phyloP scores from a whole-genome alignment of 2,113 vertebrate species.

The Ranitomeya imitator region DNA sequence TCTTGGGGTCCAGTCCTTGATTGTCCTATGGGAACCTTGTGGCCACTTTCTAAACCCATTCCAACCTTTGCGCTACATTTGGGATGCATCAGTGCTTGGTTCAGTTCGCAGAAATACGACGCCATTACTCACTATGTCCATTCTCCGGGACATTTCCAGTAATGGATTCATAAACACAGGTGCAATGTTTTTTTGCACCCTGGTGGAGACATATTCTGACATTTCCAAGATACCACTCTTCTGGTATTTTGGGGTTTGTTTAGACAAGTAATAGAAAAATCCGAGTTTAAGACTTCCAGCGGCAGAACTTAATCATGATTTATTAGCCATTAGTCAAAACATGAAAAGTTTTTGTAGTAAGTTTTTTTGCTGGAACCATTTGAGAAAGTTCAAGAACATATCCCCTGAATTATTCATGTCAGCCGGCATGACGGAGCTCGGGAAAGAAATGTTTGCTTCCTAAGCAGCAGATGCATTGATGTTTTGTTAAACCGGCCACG shows the following conservation, averaged over 20 bases:
- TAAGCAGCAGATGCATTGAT: constrained; percentile 25
- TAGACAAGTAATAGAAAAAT: constrained; percentile 47
- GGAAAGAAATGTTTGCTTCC: constrained; percentile 30
- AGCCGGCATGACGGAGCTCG: background rate
- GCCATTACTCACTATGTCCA: background rate
- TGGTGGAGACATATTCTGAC: constrained; percentile 54
- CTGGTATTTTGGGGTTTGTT: constrained; percentile 60
- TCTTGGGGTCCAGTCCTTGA: too few species aligned
- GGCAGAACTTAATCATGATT: constrained; percentile 32
- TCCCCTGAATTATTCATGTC: constrained; percentile 36
- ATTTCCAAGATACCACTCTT: constrained; percentile 57
- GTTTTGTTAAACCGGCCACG: constrained; percentile 43
- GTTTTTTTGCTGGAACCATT: background rate
- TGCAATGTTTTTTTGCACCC: background rate
- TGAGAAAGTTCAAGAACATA: constrained; percentile 60
- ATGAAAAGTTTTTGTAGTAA: constrained; percentile 45
- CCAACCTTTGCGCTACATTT: background rate
- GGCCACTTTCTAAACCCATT: too few species aligned
- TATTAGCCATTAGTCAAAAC: constrained; percentile 34
- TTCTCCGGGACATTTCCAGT: background rate
- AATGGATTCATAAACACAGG: constrained; percentile 7
- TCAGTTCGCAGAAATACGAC: background rate
- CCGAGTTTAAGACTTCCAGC: constrained; percentile 7
- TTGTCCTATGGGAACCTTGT: too few species aligned
- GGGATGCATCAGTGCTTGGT: background rate